Conservation (phyloP, 1,140 invertebrate genomes). For the Bombus confusus region DNA sequence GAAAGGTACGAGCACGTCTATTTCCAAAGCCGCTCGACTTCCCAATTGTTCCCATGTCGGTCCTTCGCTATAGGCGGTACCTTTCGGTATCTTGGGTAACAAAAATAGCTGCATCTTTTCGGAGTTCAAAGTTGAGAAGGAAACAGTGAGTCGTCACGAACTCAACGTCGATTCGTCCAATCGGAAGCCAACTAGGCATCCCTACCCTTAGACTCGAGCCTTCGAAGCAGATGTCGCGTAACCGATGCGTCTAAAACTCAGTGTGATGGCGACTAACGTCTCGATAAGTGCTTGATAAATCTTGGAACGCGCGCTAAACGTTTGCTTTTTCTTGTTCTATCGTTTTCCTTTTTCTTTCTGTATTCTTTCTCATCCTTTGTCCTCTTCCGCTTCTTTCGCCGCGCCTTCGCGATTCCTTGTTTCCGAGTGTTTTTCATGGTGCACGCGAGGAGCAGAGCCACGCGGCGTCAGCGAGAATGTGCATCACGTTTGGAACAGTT, state of each 20-base stretch:
- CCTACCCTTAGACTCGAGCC: not conserved
- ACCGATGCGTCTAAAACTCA: conserved; percentile 50
- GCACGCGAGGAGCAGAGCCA: too few species aligned
- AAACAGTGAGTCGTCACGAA: not conserved
- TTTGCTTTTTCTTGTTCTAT: not conserved
- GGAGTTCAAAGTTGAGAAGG: conserved; percentile 38
- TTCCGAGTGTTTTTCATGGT: conserved; percentile 8
- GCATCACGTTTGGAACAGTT: conserved; percentile 57
- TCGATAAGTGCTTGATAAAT: conserved; percentile 60
- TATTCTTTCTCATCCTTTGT: not conserved
- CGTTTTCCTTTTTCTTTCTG: not conserved
- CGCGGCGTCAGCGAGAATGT: conserved; percentile 43
- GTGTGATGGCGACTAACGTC: conserved; percentile 42
- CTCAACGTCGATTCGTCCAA: conserved; percentile 28
- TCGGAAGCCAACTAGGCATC: conserved; percentile 14
- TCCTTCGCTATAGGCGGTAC: too few species aligned
- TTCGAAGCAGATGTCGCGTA: conserved; percentile 49
- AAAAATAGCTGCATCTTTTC: not conserved
- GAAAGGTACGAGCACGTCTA: not conserved
- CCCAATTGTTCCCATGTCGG: not conserved
- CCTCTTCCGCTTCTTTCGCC: not conserved
- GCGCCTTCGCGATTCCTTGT: not conserved
- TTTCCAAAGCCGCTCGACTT: not conserved
- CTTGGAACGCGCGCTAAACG: conserved; percentile 1
- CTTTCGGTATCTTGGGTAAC: too few species aligned